Percentiles rank a stretch among this genome's conserved stretches.
Conservation (phyloP, 2,113 vertebrate genomes). For the Bos indicus region DNA sequence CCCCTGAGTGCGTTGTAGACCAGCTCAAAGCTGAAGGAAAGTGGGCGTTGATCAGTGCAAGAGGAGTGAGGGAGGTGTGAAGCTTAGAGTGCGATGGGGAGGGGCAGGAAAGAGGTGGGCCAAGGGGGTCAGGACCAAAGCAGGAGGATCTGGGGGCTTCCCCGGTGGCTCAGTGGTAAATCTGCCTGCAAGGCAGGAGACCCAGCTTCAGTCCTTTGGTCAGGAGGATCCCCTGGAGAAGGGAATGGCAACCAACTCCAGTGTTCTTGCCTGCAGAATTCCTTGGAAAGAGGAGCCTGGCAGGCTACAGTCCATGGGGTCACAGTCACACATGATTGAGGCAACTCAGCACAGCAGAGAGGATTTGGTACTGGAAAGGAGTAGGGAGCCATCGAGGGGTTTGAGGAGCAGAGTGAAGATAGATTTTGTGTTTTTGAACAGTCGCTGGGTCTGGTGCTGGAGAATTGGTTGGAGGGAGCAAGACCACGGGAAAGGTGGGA, state of each 20-base stretch:
- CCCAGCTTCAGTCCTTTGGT: background rate
- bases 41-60: background rate
- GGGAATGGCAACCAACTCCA: background rate
- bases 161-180: background rate
- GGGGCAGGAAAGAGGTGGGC: background rate
- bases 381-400: fast-evolving
- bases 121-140: background rate
- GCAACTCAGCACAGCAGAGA: background rate
- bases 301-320: background rate
- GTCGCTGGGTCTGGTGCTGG: background rate
- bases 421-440: background rate
- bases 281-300: background rate
- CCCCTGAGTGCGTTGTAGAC: fast-evolving
- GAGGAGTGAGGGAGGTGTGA: background rate
- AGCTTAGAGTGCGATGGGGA: fast-evolving
- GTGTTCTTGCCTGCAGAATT: background rate
- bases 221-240: background rate
- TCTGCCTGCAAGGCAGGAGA: background rate
- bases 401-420: too few species aligned
- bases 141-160: background rate
- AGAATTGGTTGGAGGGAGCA: background rate
- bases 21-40: background rate
- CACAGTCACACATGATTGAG: background rate
- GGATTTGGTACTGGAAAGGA: background rate
- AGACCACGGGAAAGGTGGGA: background rate